phyloP scores from a whole-genome alignment of 2,113 vertebrate genomes.

The Albula goreensis region DNA sequence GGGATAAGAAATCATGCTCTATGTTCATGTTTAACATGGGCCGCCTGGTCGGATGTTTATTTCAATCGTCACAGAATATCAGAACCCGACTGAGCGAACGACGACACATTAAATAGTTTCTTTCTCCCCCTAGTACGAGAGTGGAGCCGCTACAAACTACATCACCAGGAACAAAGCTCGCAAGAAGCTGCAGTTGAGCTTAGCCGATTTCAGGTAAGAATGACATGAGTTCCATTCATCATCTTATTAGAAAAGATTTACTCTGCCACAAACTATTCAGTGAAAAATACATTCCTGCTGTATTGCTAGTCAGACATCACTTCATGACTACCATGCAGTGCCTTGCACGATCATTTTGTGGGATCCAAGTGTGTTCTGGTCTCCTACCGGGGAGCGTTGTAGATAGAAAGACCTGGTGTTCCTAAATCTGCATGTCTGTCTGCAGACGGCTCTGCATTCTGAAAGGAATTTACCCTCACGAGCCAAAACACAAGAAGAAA shows the following conservation, averaged over 20 bases:
- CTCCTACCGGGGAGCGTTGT: too few species aligned
- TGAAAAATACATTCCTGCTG: not conserved
- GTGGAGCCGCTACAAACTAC: conserved; percentile 90
- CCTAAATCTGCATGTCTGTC: conserved; percentile 24
- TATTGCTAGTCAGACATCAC: not conserved
- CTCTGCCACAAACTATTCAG: not conserved
- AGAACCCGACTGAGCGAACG: not conserved
- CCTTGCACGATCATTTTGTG: too few species aligned
- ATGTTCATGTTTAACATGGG: too few species aligned
- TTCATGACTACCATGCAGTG: not conserved
- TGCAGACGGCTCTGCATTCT: conserved; percentile 91
- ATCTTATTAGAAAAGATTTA: not conserved
- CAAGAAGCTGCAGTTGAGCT: conserved; percentile 89
- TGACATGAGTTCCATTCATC: not conserved
- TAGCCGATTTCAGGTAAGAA: conserved; percentile 89
- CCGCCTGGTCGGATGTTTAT: too few species aligned
- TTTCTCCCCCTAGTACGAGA: conserved; percentile 74
- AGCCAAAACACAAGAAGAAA: conserved; percentile 97
- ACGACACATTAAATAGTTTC: conserved; percentile 1
- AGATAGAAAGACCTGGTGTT: too few species aligned
- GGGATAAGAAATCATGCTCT: too few species aligned
- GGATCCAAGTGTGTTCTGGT: too few species aligned
- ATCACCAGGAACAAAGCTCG: conserved; percentile 92
- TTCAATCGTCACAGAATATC: too few species aligned
- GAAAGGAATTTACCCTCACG: conserved; percentile 96